These are phyloP conservation scores for Atherinosoma microstoma DNA, from an alignment of 2,797 vertebrate species.

Conservation along the genomic window DNA sequence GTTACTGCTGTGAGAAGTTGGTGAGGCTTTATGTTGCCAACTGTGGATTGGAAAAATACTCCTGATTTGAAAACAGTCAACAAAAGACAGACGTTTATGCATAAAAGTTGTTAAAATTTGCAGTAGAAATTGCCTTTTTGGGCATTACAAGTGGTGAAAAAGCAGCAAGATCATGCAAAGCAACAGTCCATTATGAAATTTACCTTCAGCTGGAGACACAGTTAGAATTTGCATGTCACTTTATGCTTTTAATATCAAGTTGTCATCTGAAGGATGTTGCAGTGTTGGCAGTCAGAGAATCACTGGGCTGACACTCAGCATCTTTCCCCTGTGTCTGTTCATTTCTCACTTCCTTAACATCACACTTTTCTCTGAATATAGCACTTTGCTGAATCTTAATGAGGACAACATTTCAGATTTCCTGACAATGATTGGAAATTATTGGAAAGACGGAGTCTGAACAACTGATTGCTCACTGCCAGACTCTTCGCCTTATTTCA, in stretches of 20 bases:
- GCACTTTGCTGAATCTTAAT: too few relatives aligned
- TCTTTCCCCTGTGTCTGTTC: background rate
- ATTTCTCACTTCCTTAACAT: background rate
- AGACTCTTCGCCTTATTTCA: background rate
- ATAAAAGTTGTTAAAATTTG: background rate
- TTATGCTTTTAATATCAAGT: background rate
- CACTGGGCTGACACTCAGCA: background rate
- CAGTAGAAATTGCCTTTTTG: background rate
- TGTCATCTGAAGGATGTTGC: background rate
- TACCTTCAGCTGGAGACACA: background rate
- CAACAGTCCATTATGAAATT: background rate
- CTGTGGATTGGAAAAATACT: background rate
- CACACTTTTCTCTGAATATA: background rate
- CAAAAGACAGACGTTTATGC: background rate
- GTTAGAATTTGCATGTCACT: background rate
- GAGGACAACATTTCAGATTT: too few relatives aligned
- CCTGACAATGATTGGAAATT: too few relatives aligned
- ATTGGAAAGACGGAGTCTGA: background rate
- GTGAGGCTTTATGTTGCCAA: background rate
- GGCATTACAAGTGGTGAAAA: background rate
- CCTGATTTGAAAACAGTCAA: background rate
- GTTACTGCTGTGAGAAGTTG: background rate
- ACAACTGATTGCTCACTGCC: background rate
- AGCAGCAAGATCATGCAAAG: background rate
- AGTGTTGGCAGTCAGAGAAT: background rate